A percentile compares a stretch with the other conserved stretches of the same genome.
phyloP scores from a whole-genome alignment of 2,888 invertebrate genomes.

The Rhogogaster chlorosoma region DNA sequence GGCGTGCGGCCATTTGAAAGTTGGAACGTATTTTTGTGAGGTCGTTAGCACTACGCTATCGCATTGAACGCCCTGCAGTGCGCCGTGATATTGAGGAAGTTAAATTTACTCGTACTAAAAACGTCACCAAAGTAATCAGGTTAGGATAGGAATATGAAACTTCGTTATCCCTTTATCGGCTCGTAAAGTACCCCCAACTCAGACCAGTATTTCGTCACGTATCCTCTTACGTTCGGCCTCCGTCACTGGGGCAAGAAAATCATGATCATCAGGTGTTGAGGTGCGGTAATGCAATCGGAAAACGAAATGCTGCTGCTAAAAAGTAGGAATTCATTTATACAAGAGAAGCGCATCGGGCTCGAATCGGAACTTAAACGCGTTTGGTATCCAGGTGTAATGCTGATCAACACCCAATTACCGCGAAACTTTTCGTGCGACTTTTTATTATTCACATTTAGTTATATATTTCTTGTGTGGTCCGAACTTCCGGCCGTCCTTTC shows the following conservation, averaged over 20 bases:
- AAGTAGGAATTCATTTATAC: background rate
- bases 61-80: background rate
- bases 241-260: background rate
- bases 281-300: background rate
- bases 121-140: slow-evolving; percentile 47
- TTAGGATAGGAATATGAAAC: slow-evolving; percentile 24
- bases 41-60: slow-evolving; percentile 18
- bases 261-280: background rate
- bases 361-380: background rate
- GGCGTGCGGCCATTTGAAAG: slow-evolving; percentile 28
- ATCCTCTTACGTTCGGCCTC: background rate
- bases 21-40: slow-evolving; percentile 30
- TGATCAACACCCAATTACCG: slow-evolving; percentile 13
- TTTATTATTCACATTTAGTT: slow-evolving; percentile 16
- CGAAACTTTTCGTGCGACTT: background rate
- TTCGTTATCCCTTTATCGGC: slow-evolving; percentile 35
- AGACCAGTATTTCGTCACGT: slow-evolving; percentile 28
- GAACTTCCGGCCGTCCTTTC: background rate
- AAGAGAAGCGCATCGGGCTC: background rate
- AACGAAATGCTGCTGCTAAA: background rate
- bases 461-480: slow-evolving; percentile 37
- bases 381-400: background rate
- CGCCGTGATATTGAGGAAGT: slow-evolving; percentile 40
- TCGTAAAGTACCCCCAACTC: slow-evolving; percentile 31
- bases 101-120: slow-evolving; percentile 47